Conservation (phyloP, 2,113 vertebrate species). For the Rhineura floridana region DNA sequence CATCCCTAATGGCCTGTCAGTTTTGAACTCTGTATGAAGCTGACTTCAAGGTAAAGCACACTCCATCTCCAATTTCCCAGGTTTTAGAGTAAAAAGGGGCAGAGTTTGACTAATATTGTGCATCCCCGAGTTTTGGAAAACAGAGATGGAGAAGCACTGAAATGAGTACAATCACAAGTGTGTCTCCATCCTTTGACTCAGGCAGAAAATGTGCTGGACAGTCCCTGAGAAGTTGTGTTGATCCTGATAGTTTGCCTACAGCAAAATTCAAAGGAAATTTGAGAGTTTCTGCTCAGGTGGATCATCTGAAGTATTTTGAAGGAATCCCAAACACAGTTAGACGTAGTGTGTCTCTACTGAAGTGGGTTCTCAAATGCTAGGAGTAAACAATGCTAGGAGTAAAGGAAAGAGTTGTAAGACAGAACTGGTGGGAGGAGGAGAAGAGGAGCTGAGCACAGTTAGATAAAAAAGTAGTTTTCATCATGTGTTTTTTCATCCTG, state of each 20-base stretch:
- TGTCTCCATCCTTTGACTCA: no score
- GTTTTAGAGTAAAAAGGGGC: no score
- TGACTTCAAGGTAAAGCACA: no score
- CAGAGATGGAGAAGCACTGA: no score
- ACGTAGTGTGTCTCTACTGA: not conserved
- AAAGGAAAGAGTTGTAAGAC: not conserved
- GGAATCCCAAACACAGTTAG: not conserved
- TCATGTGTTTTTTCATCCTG: not conserved
- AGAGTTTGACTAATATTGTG: no score
- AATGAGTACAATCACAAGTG: no score
- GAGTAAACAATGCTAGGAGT: no score
- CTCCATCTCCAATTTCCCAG: no score
- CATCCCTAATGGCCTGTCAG: no score
- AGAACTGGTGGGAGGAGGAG: not conserved
- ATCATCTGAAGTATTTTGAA: not conserved
- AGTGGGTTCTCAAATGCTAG: not conserved
- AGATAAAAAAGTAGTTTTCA: conserved; percentile 16
- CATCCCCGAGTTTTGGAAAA: no score
- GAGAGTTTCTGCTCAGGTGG: not conserved
- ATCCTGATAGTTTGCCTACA: not conserved
- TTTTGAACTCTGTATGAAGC: no score
- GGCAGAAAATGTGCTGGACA: no score
- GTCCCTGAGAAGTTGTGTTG: not conserved
- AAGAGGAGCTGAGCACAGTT: not conserved
- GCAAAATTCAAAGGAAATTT: not conserved